phyloP scores from a whole-genome alignment of 2,797 vertebrate species.

The Eospalax fontanierii region DNA sequence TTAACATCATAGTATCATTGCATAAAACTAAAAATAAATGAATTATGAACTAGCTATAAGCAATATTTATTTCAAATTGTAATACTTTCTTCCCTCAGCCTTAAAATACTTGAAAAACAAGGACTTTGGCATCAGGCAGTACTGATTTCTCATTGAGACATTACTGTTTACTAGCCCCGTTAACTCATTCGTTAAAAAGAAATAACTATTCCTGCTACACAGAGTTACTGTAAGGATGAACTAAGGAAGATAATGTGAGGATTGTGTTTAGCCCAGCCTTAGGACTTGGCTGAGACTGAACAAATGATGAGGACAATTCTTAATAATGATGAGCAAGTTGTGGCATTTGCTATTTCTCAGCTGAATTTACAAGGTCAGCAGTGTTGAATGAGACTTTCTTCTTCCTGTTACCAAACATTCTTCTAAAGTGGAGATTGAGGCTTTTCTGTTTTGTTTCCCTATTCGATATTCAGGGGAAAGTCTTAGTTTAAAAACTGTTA shows the following conservation, averaged over 20 bases:
- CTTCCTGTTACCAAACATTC: slow-evolving; percentile 21
- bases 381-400: neutral
- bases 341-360: neutral
- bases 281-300: neutral
- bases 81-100: neutral
- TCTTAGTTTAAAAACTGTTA: slow-evolving; percentile 32
- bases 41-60: slow-evolving; percentile 34
- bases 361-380: neutral
- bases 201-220: neutral
- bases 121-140: neutral
- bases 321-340: neutral
- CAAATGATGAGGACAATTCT: neutral
- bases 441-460: neutral
- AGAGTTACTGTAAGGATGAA: neutral
- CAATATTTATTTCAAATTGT: slow-evolving; percentile 20
- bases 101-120: slow-evolving; percentile 21
- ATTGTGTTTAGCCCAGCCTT: neutral
- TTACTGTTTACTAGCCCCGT: neutral
- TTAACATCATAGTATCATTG: neutral
- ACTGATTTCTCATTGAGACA: neutral
- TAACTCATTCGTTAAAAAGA: slow-evolving; percentile 12
- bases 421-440: neutral
- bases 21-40: slow-evolving; percentile 6
- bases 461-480: neutral
- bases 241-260: neutral